Conservation (phyloP, 2,797 vertebrate genomes). For the Staurois parvus region DNA sequence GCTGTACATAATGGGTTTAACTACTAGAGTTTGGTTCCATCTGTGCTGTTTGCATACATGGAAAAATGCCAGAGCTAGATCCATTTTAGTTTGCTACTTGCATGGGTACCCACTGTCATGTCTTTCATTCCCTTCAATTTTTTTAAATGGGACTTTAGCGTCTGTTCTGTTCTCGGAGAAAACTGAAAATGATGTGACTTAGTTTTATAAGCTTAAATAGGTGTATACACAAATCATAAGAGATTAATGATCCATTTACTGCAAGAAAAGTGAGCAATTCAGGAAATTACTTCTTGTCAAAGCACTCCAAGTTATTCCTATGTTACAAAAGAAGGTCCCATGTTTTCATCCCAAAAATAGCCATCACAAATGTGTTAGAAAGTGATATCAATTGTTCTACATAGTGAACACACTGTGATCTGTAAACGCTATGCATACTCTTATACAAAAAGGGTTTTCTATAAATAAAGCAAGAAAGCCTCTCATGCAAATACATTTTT, state of each 20-base stretch:
- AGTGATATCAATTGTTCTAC: too few relatives aligned
- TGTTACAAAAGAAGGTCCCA: neutral
- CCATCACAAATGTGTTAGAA: too few relatives aligned
- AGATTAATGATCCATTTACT: neutral
- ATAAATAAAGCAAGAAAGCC: too few relatives aligned
- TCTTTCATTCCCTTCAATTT: neutral
- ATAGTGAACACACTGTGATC: too few relatives aligned
- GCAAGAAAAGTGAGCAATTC: neutral
- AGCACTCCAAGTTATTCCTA: neutral
- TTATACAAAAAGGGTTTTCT: too few relatives aligned
- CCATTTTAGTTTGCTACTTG: slow-evolving; percentile 37
- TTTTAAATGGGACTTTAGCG: slow-evolving; percentile 3
- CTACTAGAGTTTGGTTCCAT: slow-evolving; percentile 40
- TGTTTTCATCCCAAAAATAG: neutral
- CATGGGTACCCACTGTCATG: neutral
- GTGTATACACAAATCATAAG: neutral
- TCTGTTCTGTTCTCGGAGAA: neutral
- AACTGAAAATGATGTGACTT: neutral
- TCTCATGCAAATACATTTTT: too few relatives aligned
- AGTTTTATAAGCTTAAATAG: neutral
- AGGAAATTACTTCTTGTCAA: neutral
- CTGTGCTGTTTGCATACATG: slow-evolving; percentile 31
- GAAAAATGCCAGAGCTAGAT: slow-evolving; percentile 24
- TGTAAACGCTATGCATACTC: too few relatives aligned
- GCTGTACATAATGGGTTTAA: slow-evolving; percentile 49